Conservation (phyloP, 2,888 invertebrate genomes). For the Catocala sponsa region DNA sequence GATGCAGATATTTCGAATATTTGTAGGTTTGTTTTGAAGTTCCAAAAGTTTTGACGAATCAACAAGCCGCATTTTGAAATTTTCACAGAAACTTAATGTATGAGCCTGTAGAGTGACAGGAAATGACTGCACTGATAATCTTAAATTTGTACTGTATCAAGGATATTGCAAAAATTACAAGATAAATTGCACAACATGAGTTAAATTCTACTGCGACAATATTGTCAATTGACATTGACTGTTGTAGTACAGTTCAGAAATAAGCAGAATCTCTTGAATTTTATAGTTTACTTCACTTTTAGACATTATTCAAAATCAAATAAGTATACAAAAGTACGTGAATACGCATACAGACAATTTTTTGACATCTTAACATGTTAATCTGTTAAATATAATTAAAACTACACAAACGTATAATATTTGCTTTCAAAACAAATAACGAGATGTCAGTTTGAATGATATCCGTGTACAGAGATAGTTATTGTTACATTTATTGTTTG, state of each 20-base stretch:
- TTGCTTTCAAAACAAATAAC: no score
- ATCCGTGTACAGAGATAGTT: no score
- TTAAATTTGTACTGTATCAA: constrained; percentile 29
- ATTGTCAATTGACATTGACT: constrained; percentile 39
- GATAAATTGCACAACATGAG: constrained; percentile 69
- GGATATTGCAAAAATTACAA: constrained; percentile 52
- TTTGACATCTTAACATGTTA: no score
- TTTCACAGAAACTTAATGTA: constrained; percentile 18
- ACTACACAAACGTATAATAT: no score
- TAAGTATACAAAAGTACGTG: no score
- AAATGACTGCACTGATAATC: constrained; percentile 30
- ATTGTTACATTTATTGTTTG: no score
- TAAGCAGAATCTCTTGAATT: no score
- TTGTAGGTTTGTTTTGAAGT: constrained; percentile 90
- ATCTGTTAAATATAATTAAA: no score
- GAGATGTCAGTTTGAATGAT: no score
- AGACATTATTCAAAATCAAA: no score
- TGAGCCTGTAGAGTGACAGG: constrained; percentile 9
- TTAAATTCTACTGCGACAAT: constrained; percentile 52
- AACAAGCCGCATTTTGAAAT: constrained; percentile 86
- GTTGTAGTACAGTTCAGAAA: constrained; percentile 2
- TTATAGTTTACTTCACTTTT: no score
- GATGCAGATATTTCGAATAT: constrained; percentile 97
- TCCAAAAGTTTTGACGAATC: constrained; percentile 87
- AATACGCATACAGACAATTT: no score